Percentiles rank a stretch among this genome's conserved stretches.
Conservation (phyloP, 2,797 vertebrate species). For the Sebastes umbrosus region DNA sequence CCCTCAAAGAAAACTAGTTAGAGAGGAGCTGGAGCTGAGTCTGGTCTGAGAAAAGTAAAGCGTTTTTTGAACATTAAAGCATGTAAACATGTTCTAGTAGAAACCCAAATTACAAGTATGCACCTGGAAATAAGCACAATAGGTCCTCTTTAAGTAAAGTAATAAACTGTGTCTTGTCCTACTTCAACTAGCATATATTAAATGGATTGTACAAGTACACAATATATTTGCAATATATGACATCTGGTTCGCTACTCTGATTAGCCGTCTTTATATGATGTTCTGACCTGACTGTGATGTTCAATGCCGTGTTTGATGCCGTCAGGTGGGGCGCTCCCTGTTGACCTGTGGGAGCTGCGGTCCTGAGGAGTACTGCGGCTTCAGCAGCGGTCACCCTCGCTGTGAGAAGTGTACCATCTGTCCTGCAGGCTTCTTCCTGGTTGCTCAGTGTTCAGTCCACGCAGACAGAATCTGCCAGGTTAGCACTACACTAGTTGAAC, state of each 20-base stretch:
- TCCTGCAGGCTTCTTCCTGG: constrained; percentile 89
- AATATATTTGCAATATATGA: neutral
- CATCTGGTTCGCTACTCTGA: neutral
- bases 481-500: neutral
- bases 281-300: neutral
- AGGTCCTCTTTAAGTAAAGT: too few relatives aligned
- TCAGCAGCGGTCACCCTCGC: constrained; percentile 69
- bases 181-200: neutral
- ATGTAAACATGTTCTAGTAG: too few relatives aligned
- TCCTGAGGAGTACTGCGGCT: constrained; percentile 83
- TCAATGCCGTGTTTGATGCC: neutral
- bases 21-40: too few relatives aligned
- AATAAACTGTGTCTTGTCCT: neutral
- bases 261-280: neutral
- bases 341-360: constrained; percentile 83
- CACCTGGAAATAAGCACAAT: too few relatives aligned
- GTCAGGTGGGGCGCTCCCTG: constrained; percentile 71
- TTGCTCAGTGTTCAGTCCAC: constrained; percentile 87
- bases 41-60: too few relatives aligned
- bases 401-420: constrained; percentile 90
- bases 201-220: neutral
- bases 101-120: too few relatives aligned
- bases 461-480: constrained; percentile 92
- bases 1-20: too few relatives aligned
- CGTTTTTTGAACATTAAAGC: too few relatives aligned